Evolutionary conservation across 2,797 vertebrate species (phyloP), one percentile per base, ranked within the genome.

Genomic region (Ptychadena robeensis): DNA sequence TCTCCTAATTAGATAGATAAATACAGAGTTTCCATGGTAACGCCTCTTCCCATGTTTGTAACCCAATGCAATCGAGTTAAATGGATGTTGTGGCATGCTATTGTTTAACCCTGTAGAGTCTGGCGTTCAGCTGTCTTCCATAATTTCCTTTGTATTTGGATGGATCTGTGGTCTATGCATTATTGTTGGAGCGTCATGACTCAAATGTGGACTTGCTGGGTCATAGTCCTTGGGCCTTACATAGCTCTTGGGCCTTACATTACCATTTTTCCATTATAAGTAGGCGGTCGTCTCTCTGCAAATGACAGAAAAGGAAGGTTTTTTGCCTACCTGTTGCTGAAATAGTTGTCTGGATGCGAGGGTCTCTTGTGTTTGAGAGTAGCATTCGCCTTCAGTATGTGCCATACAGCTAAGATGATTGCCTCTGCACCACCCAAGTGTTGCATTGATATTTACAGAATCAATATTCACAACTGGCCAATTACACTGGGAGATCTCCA

Each of bases 1-100:
- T 77, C 88, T 89, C 89, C 90, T 90, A 90, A 91, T 91, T 91
- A 91, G 90, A 89, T 90, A 90, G 90, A 91, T 91, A 91, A 91
- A 91, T 90, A 90, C 89, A 86, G 89, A 87, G 89, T 91, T 90
- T 85, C 87, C 83, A 89, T 90, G 86, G 88, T 76, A 90, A 91
- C 90, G 82, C 87, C 88, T 89, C 88, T 89, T 90, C 88, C 86
- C 11, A n/a, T 87, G 88, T 89, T 89, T 88, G 90, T 87, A 85
- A 89, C 89, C 84, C 86, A 88, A 91, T 88, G 89, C 87, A 87
- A 90, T 88, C 89, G 89, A 90, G 90, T 91, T 91, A 90, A 80
- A 85, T 81, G 72, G 74, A 85, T 85, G 78, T 80, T 81, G 68
- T 76, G 78, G 78, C 66, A 85, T 80, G 66, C 73, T 84, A 80